Evolutionary conservation across 2,888 invertebrate genomes (phyloP).

Genomic region (Ctenicera cuprea): DNA sequence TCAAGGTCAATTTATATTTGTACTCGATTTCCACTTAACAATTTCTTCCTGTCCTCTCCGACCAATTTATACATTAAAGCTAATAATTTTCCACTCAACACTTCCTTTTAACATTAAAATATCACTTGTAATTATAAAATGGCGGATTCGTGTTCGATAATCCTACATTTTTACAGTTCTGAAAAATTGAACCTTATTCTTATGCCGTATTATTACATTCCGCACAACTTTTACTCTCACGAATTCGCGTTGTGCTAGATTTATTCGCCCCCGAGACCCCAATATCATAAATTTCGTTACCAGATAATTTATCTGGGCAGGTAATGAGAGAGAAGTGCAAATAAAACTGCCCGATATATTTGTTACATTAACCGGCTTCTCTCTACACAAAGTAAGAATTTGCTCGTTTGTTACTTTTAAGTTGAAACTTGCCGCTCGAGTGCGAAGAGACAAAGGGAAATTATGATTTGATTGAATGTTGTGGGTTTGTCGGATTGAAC

Average conservation of each 20-base stretch:
- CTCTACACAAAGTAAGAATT: constrained; percentile 15
- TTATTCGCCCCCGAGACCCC: constrained; percentile 22
- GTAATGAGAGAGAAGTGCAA: constrained; percentile 20
- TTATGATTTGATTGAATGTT: background rate
- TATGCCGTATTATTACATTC: constrained; percentile 3
- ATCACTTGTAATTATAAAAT: background rate
- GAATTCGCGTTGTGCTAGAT: constrained; percentile 14
- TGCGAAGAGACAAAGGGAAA: too few species aligned
- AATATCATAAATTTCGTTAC: constrained; percentile 26
- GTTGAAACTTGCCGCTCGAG: background rate
- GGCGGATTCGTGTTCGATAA: background rate
- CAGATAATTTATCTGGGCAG: constrained; percentile 32
- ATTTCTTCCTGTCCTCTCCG: too few species aligned
- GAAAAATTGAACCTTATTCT: constrained; percentile 6
- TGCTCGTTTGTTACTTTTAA: constrained; percentile 9
- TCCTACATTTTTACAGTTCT: background rate
- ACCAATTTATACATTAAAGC: too few species aligned
- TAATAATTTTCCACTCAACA: background rate
- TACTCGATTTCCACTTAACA: too few species aligned
- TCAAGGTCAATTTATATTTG: too few species aligned
- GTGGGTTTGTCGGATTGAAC: background rate
- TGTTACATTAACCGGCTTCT: constrained; percentile 27
- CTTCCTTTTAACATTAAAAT: background rate
- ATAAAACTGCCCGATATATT: constrained; percentile 16
- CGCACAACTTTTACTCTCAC: background rate